Conservation (phyloP, 2,888 invertebrate species). For the Eristalinus aeneus region DNA sequence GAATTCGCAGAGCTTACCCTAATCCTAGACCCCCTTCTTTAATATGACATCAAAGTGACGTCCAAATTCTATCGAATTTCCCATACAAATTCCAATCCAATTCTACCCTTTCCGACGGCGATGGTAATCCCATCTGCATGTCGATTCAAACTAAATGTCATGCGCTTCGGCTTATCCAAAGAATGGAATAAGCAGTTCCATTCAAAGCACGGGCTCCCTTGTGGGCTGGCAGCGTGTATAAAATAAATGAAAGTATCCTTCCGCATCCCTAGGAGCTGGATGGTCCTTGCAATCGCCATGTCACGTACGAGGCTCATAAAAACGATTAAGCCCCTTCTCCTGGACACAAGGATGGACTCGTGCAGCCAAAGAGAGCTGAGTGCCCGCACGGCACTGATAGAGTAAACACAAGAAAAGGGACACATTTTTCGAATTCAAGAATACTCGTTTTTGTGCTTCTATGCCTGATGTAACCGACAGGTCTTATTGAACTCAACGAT, state of each 20-base stretch:
- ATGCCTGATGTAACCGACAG: not conserved
- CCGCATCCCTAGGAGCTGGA: not conserved
- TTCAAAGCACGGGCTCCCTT: not conserved
- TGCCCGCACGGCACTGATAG: too few relatives aligned
- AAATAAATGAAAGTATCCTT: not conserved
- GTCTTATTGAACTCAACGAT: too few relatives aligned
- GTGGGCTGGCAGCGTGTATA: not conserved
- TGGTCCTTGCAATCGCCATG: not conserved
- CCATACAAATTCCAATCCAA: too few relatives aligned
- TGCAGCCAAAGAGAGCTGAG: not conserved
- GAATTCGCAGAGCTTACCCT: too few relatives aligned
- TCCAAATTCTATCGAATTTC: not conserved
- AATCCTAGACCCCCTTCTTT: too few relatives aligned
- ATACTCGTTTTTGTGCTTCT: not conserved
- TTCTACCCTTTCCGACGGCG: not conserved
- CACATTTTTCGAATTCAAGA: not conserved
- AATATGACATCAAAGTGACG: not conserved
- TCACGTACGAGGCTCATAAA: not conserved
- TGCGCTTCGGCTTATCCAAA: not conserved
- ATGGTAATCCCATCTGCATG: not conserved
- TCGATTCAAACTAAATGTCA: not conserved
- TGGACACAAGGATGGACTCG: not conserved
- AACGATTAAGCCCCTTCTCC: not conserved
- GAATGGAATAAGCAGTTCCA: not conserved
- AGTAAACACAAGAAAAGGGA: not conserved